Evolutionary conservation across 2,888 invertebrate species (phyloP).

Genomic region (Leptopilina syphax): DNA sequence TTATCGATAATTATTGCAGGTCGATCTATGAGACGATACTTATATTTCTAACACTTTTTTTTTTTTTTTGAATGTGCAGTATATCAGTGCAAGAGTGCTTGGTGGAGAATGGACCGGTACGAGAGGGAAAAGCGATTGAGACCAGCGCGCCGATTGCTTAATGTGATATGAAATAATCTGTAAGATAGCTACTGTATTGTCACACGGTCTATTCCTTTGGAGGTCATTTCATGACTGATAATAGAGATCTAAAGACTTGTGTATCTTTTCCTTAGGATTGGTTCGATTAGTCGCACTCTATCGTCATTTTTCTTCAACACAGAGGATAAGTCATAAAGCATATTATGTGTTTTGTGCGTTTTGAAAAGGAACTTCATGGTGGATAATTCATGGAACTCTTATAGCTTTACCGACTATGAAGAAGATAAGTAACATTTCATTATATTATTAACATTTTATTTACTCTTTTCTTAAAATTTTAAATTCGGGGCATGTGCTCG

Average conservation of each 20-base stretch:
- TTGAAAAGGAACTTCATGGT: too few species aligned
- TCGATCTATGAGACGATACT: constrained; percentile 35
- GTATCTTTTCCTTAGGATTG: constrained; percentile 8
- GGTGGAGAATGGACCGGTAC: constrained; percentile 40
- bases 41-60: constrained; percentile 34
- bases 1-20: constrained; percentile 40
- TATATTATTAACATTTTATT: too few species aligned
- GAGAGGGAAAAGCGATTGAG: constrained; percentile 54
- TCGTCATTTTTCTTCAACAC: constrained; percentile 2
- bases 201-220: constrained; percentile 43
- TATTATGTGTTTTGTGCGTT: too few species aligned
- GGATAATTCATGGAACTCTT: too few species aligned
- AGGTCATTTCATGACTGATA: constrained; percentile 48
- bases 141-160: constrained; percentile 55
- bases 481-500: too few species aligned
- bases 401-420: too few species aligned
- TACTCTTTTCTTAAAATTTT: too few species aligned
- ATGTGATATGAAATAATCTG: constrained; percentile 53
- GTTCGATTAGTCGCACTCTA: constrained; percentile 34
- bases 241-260: constrained; percentile 50
- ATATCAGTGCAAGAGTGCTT: background rate
- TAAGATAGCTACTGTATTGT: constrained; percentile 55
- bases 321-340: too few species aligned
- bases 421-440: too few species aligned
- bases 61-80: background rate